Conservation (phyloP, 2,113 vertebrate species). For the Petrocephalus zakoni region DNA sequence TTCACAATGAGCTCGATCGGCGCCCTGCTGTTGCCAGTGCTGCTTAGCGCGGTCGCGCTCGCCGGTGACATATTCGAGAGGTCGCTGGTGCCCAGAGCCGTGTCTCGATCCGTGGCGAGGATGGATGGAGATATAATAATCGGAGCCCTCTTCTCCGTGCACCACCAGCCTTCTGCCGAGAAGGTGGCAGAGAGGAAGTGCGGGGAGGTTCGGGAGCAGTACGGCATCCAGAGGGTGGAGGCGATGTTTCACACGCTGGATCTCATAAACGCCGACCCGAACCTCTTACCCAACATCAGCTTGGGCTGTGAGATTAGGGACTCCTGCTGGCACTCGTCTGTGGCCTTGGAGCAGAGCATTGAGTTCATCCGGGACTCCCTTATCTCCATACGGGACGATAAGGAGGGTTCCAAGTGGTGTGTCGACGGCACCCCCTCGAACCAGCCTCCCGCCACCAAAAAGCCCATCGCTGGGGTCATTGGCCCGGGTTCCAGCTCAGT, state of each 20-base stretch:
- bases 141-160: conserved; percentile 87
- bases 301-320: conserved; percentile 92
- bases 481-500: conserved; percentile 95
- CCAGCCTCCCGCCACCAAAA: conserved; percentile 70
- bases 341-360: conserved; percentile 92
- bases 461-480: conserved; percentile 87
- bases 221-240: conserved; percentile 90
- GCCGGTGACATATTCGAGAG: conserved; percentile 61
- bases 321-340: conserved; percentile 91
- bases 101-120: conserved; percentile 81
- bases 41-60: conserved; percentile 64
- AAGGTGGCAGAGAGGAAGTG: conserved; percentile 90
- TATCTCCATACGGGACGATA: conserved; percentile 87
- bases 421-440: conserved; percentile 71
- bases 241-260: conserved; percentile 94
- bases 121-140: conserved; percentile 93
- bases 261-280: conserved; percentile 80
- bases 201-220: conserved; percentile 87
- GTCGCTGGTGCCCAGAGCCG: conserved; percentile 66
- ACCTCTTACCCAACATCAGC: conserved; percentile 84
- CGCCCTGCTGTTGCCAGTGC: conserved; percentile 64
- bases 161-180: conserved; percentile 85
- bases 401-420: conserved; percentile 78
- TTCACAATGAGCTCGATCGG: conserved; percentile 62
- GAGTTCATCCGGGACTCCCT: conserved; percentile 93